Evolutionary conservation across 2,113 vertebrate species (phyloP), one percentile per base, ranked within the genome.

Genomic region (Peromyscus leucopus): DNA sequence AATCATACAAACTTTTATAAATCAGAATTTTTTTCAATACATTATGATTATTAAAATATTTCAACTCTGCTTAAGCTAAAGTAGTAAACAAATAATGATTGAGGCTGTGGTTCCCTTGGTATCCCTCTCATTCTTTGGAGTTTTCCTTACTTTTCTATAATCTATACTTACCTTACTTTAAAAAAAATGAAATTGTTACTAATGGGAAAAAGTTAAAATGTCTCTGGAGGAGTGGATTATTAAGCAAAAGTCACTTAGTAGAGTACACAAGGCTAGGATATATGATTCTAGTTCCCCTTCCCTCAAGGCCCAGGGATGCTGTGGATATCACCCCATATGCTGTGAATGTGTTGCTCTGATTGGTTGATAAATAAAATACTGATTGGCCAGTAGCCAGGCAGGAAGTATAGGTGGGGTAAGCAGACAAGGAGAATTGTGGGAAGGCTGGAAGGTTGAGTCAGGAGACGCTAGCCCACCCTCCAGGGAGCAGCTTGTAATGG

Each of bases 11-110:
- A 75, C 24, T 9, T 7, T 57, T 69, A 55, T 48, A 46, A 74
- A 72, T 84, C 42, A 84, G 51, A 65, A 71, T 79, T 87, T 91
- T 93, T 93, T 74, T 75, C 36, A 63, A 83, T 75, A 46, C 42
- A 51, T 90, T 90, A 48, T 36, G 10, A 87, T 51, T 39, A 24
- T 33, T 85, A 84, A 39, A 33, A 87, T 74, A 17, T 82, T 86
- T 61, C 82, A 82, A 48, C 36, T 17, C 63, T 46, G n/a, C 5
- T 63, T 36, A 59, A 88, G 59, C 33, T 22, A 82, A 86, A 19
- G 10, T 65, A 65, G 2, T 86, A 78, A 93, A 46, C 21, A 63
- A 78, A 65, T 57, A 61, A 82, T 36, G 2, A 65, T 59, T 63
- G 17, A 83, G 4, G n/a, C 21, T 75, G 8, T 4, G 7, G 3